These are phyloP conservation scores for Scomberomorus guttatus DNA, from an alignment of 2,797 vertebrate species.

Conservation along the genomic window DNA sequence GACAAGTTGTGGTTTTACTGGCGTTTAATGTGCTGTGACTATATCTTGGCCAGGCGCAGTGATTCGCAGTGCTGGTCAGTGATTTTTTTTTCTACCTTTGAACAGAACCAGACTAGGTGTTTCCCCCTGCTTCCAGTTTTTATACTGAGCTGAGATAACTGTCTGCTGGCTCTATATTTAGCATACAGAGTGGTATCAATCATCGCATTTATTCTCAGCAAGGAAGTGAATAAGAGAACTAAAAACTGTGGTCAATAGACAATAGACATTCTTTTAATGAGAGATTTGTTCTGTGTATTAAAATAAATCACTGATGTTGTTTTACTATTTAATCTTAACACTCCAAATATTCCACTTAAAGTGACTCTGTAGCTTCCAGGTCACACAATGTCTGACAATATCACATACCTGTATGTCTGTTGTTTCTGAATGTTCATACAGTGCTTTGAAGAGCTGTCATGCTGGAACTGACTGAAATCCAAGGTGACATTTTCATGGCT, in stretches of 20 bases:
- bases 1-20: not conserved
- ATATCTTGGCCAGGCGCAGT: not conserved
- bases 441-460: slow-evolving; percentile 5
- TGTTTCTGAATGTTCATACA: not conserved
- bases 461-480: not conserved
- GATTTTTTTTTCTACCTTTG: too few relatives aligned
- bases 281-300: not conserved
- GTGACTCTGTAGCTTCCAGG: not conserved
- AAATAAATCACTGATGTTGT: not conserved
- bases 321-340: not conserved
- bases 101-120: too few relatives aligned
- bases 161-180: not conserved
- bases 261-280: not conserved
- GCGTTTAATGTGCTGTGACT: not conserved
- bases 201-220: not conserved
- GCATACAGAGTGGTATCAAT: not conserved
- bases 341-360: not conserved
- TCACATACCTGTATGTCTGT: slow-evolving; percentile 13
- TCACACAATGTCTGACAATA: not conserved
- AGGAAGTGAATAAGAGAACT: not conserved
- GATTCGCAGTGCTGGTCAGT: not conserved
- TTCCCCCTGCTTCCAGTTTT: too few relatives aligned
- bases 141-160: not conserved
- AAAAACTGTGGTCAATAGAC: not conserved
- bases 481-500: slow-evolving; percentile 15